Percentiles rank a stretch among this genome's conserved stretches.
Conservation (phyloP, 2,113 vertebrate genomes). For the Myotis yumanensis region DNA sequence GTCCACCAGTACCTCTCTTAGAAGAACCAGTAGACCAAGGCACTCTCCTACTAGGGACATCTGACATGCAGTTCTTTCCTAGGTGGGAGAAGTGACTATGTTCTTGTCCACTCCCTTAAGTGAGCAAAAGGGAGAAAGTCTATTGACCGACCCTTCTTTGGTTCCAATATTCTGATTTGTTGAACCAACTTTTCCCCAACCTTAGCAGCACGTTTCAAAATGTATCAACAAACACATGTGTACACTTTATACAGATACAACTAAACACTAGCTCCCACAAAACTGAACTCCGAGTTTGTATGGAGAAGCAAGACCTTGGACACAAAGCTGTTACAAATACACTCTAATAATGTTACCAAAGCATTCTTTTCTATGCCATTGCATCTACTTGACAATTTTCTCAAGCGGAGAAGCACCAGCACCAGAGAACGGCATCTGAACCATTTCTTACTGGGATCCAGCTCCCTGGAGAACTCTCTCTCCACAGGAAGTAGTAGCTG, state of each 20-base stretch:
- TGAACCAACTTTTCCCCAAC: slow-evolving; percentile 54
- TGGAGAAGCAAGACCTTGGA: slow-evolving; percentile 63
- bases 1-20: slow-evolving; percentile 29
- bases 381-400: slow-evolving; percentile 68
- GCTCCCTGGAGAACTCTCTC: slow-evolving; percentile 63
- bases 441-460: slow-evolving; percentile 76
- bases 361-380: slow-evolving; percentile 54
- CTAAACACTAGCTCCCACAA: slow-evolving; percentile 48
- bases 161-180: slow-evolving; percentile 50
- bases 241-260: not conserved
- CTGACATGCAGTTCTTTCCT: slow-evolving; percentile 26
- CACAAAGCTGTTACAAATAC: slow-evolving; percentile 69
- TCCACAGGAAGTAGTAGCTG: slow-evolving; percentile 56
- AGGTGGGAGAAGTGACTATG: not conserved
- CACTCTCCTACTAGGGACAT: slow-evolving; percentile 53
- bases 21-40: slow-evolving; percentile 38
- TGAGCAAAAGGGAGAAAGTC: not conserved
- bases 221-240: slow-evolving; percentile 37
- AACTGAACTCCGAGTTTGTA: slow-evolving; percentile 57
- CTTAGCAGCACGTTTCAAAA: slow-evolving; percentile 46
- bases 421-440: slow-evolving; percentile 62
- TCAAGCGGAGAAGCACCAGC: slow-evolving; percentile 59
- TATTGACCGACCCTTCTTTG: not conserved
- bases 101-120: not conserved
- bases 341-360: slow-evolving; percentile 61